Percentiles rank a stretch among this genome's conserved stretches.
Evolutionary conservation across 2,113 vertebrate species (phyloP).

Genomic region (Osmerus mordax): DNA sequence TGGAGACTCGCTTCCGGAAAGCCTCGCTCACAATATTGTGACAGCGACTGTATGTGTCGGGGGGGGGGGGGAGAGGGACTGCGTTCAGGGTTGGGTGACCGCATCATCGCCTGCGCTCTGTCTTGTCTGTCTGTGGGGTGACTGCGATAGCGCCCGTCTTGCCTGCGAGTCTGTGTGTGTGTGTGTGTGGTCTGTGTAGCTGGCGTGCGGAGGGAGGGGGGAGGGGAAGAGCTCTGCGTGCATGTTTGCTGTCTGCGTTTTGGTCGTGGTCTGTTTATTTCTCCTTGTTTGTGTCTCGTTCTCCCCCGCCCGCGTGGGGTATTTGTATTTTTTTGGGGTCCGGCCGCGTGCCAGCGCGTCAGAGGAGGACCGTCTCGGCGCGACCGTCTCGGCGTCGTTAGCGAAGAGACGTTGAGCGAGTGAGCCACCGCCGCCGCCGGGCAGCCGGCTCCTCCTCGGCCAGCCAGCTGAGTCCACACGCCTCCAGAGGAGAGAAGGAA

Average conservation of each 20-base stretch:
- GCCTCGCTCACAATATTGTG: constrained; percentile 51
- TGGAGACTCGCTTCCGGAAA: not conserved
- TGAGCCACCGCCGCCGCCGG: constrained; percentile 11
- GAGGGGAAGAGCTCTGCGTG: too few relatives aligned
- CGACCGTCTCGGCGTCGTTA: constrained; percentile 20
- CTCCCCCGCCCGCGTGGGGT: not conserved
- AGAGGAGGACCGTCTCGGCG: not conserved
- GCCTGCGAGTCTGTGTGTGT: constrained; percentile 5
- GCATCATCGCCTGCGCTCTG: constrained; percentile 15
- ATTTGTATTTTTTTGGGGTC: not conserved
- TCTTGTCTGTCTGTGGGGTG: constrained; percentile 5
- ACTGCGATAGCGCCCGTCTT: constrained; percentile 12
- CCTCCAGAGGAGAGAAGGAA: constrained; percentile 60
- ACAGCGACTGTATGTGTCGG: constrained; percentile 23
- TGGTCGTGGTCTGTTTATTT: constrained; percentile 16
- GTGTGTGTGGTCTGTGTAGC: not conserved
- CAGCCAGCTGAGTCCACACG: constrained; percentile 44
- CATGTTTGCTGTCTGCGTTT: not conserved
- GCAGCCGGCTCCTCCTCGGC: constrained; percentile 29
- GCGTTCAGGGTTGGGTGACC: constrained; percentile 38
- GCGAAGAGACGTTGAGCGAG: constrained; percentile 6
- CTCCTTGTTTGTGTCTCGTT: not conserved
- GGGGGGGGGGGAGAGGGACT: not conserved
- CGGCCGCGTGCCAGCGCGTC: not conserved
- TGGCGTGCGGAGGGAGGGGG: not conserved